Evolutionary conservation across 2,888 invertebrate species (phyloP), one percentile per base, ranked within the genome.

Genomic region (Bombyx huttoni): DNA sequence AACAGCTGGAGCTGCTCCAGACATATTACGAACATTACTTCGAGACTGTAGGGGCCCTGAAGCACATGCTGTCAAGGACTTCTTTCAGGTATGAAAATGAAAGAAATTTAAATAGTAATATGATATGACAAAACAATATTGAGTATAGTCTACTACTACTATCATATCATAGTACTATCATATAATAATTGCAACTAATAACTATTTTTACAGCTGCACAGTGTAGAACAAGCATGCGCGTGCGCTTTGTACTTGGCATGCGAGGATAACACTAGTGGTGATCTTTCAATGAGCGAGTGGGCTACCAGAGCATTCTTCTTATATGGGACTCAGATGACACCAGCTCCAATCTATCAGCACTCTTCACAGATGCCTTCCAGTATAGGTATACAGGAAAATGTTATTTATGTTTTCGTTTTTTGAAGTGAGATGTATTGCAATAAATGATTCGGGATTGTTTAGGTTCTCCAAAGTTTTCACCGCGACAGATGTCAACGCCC

Each of bases 231-330:
- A 78, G 97, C 97, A 0, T 98, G 97, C 77, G 96, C 96, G 0
- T 96, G 95, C 47, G 94, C 96, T 52, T 86, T 98, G 48, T 92
- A 95, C 62, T 79, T 98, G 54, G 97, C 98, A 0, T 97, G 96
- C 54, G 92, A 94, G 52, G 91, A 85, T 49, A 58, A 73, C 5
- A 60, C 67, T 3, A 68, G 75, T 52, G 76, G 78, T 46, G 89
- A 89, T 61, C 67, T 75, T 40, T 93, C 95, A 56, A 87, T 95
- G 1, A 91, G 94, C 50, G 94, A 97, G 68, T 94, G 96, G 94
- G 98, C 98, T 0, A 94, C 96, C 0, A 92, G 96, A 62, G 97
- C 98, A 0, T 97, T 98, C 81, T 96, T 98, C 81, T 83, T 96
- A 58, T 97, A 96, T 72, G 98, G 98, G 33, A 95, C 96, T 0